Evolutionary conservation across 2,888 invertebrate genomes (phyloP).

Genomic region (Spilosoma lubricipeda): DNA sequence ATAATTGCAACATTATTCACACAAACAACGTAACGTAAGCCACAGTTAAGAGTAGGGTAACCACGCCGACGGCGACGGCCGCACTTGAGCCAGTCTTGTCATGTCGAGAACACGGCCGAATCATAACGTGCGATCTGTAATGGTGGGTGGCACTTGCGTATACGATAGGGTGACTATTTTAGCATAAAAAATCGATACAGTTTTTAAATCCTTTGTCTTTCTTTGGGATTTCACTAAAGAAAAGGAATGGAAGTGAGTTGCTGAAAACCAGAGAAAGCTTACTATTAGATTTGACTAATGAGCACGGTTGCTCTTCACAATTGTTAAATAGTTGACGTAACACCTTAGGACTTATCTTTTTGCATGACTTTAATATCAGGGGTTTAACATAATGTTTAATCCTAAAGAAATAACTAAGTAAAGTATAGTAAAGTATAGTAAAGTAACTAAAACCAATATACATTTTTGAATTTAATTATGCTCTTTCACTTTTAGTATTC

Average conservation of each 20-base stretch:
- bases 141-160: constrained; percentile 58
- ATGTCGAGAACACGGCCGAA: constrained; percentile 44
- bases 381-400: not conserved
- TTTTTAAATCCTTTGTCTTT: not conserved
- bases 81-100: constrained; percentile 50
- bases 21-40: constrained; percentile 33
- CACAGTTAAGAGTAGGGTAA: constrained; percentile 47
- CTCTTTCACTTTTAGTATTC: not conserved
- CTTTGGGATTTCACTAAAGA: not conserved
- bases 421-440: too few species aligned
- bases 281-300: not conserved
- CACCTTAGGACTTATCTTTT: not conserved
- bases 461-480: not conserved
- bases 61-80: constrained; percentile 52
- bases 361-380: not conserved
- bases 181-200: not conserved
- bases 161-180: constrained; percentile 23
- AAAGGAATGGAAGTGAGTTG: too few species aligned
- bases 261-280: too few species aligned
- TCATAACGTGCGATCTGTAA: constrained; percentile 63
- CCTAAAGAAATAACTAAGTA: not conserved
- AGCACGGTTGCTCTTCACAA: not conserved
- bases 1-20: constrained; percentile 40
- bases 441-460: not conserved
- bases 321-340: too few species aligned